Evolutionary conservation across 2,113 vertebrate genomes (phyloP).

Genomic region (Camelus dromedarius): DNA sequence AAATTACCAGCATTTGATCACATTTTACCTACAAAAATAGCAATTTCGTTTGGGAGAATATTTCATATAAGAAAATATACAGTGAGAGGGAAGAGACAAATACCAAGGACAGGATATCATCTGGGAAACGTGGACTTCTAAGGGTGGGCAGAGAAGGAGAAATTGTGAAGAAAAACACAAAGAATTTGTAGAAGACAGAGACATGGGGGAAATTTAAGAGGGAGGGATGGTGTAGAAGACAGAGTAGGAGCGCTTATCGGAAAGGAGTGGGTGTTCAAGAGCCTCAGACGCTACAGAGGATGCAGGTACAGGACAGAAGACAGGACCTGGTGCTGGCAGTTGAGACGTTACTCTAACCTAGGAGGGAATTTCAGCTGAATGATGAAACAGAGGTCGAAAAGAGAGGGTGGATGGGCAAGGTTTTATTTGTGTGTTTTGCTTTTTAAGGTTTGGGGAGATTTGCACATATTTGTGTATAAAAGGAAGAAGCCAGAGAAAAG

Average conservation of each 20-base stretch:
- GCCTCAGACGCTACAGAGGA: not conserved
- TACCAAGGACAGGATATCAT: not conserved
- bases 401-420: not conserved
- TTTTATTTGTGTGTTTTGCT: not conserved
- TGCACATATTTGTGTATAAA: not conserved
- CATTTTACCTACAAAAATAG: conserved; percentile 4
- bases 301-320: not conserved
- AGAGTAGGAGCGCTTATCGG: not conserved
- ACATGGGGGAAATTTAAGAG: not conserved
- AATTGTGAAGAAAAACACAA: not conserved
- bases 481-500: not conserved
- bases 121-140: not conserved
- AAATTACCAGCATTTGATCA: not conserved
- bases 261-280: not conserved
- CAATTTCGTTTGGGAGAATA: not conserved
- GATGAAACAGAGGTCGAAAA: not conserved
- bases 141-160: not conserved
- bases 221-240: not conserved
- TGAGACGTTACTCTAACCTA: not conserved
- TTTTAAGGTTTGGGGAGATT: not conserved
- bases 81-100: not conserved
- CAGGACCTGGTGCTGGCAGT: not conserved
- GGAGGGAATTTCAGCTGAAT: not conserved
- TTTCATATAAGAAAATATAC: conserved; percentile 35
- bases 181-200: not conserved